Evolutionary conservation across 1,140 invertebrate species (phyloP).

Genomic region (Trichonephila inaurata): DNA sequence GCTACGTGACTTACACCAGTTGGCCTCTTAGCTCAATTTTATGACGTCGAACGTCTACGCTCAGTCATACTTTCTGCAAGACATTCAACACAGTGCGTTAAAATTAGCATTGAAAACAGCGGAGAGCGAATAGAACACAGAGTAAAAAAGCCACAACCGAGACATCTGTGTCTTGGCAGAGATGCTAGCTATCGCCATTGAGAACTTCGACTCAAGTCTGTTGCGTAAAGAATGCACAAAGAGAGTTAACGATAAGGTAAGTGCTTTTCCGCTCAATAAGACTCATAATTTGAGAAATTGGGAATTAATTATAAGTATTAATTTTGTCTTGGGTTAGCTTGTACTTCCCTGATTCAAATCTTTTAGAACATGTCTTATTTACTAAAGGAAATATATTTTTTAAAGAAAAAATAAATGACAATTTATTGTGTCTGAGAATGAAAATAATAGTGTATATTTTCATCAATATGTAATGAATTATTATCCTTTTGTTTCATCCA

Average conservation of each 20-base stretch:
- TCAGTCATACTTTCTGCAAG: neutral
- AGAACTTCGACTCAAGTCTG: neutral
- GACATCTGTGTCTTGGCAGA: constrained; percentile 43
- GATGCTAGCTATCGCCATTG: neutral
- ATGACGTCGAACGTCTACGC: constrained; percentile 23
- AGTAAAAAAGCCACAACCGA: neutral
- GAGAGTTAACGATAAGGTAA: neutral
- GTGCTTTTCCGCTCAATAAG: neutral
- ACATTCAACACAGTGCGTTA: neutral
- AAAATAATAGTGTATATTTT: too few species aligned
- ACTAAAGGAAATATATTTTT: too few species aligned
- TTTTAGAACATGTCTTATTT: too few species aligned
- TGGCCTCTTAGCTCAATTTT: neutral
- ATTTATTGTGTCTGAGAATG: too few species aligned
- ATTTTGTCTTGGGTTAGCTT: too few species aligned
- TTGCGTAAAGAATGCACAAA: neutral
- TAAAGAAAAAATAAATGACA: too few species aligned
- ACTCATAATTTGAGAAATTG: too few species aligned
- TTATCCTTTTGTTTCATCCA: too few species aligned
- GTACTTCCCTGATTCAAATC: too few species aligned
- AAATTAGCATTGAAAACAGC: constrained; percentile 21
- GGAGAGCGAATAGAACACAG: neutral
- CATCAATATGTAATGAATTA: too few species aligned
- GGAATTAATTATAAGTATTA: too few species aligned
- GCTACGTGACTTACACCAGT: neutral